Evolutionary conservation across 92 coral and sea anemone genomes (phyloP).

Genomic region (Paramuricea clavata): DNA sequence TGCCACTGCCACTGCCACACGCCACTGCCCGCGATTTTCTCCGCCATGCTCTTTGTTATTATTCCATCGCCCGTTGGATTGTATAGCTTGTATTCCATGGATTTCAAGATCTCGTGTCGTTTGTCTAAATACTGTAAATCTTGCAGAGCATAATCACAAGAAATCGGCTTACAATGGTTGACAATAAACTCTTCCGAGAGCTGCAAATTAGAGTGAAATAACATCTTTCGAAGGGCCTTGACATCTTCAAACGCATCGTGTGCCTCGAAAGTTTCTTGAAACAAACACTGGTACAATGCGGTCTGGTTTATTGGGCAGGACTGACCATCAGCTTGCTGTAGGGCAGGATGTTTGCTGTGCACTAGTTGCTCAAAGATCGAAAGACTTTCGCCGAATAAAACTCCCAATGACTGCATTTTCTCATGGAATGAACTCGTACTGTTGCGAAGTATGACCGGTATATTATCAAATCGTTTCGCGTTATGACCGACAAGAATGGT

Average conservation of each 20-base stretch:
- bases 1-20: no score
- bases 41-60: constrained; percentile 48
- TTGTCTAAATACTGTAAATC: constrained; percentile 13
- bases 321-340: constrained; percentile 12
- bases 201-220: constrained; percentile 11
- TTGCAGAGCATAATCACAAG: background rate
- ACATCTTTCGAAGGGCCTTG: constrained; percentile 36
- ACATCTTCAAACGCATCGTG: constrained; percentile 37
- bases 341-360: constrained; percentile 9
- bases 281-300: constrained; percentile 19
- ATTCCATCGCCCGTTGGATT: constrained; percentile 34
- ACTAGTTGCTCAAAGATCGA: constrained; percentile 12
- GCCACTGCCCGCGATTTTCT: constrained; percentile 61
- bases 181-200: constrained; percentile 19
- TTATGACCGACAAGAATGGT: constrained; percentile 21
- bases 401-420: background rate
- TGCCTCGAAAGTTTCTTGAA: constrained; percentile 22
- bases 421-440: constrained; percentile 14
- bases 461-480: constrained; percentile 30
- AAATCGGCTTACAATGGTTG: constrained; percentile 26
- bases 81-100: constrained; percentile 3
- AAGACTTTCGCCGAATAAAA: constrained; percentile 23
- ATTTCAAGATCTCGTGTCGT: constrained; percentile 24
- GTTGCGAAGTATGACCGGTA: constrained; percentile 29
- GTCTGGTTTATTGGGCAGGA: background rate